Percentiles rank a stretch among this genome's conserved stretches.
These are phyloP conservation scores for Aeoliscus strigatus DNA, from an alignment of 2,797 vertebrate genomes.

Conservation along the genomic window DNA sequence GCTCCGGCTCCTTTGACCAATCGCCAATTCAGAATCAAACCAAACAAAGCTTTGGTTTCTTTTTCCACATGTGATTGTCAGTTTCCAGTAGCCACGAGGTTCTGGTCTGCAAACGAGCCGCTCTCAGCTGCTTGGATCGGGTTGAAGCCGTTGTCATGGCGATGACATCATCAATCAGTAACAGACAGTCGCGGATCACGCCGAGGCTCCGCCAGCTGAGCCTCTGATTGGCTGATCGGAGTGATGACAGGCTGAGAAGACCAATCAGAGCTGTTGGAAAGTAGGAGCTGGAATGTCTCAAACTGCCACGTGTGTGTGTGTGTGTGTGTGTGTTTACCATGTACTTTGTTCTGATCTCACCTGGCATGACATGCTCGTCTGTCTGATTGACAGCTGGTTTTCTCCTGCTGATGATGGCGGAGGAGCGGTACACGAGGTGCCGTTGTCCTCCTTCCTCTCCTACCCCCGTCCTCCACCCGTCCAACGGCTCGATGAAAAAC, in stretches of 20 bases:
- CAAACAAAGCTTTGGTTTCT: too few relatives aligned
- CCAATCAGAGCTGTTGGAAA: too few relatives aligned
- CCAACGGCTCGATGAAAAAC: constrained; percentile 91
- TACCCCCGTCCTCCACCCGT: constrained; percentile 60
- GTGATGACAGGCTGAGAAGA: neutral
- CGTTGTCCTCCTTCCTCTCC: constrained; percentile 65
- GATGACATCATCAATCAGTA: constrained; percentile 9
- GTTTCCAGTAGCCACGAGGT: neutral
- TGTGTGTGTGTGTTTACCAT: neutral
- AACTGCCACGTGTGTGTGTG: constrained; percentile 40
- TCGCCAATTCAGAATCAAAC: too few relatives aligned
- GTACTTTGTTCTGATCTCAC: constrained; percentile 65
- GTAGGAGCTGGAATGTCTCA: constrained; percentile 25
- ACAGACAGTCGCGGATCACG: neutral
- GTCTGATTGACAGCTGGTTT: constrained; percentile 35
- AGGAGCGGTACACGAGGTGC: constrained; percentile 88
- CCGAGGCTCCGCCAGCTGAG: neutral
- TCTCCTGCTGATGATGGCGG: constrained; percentile 70
- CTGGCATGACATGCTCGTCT: constrained; percentile 64
- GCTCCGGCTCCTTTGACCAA: too few relatives aligned
- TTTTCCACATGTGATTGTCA: too few relatives aligned
- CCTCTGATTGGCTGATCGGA: constrained; percentile 18
- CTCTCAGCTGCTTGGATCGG: constrained; percentile 1
- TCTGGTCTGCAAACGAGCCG: neutral
- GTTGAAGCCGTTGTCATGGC: constrained; percentile 2